These are phyloP conservation scores for Leptopterna dolabrata DNA, from an alignment of 2,888 invertebrate species.

Conservation along the genomic window DNA sequence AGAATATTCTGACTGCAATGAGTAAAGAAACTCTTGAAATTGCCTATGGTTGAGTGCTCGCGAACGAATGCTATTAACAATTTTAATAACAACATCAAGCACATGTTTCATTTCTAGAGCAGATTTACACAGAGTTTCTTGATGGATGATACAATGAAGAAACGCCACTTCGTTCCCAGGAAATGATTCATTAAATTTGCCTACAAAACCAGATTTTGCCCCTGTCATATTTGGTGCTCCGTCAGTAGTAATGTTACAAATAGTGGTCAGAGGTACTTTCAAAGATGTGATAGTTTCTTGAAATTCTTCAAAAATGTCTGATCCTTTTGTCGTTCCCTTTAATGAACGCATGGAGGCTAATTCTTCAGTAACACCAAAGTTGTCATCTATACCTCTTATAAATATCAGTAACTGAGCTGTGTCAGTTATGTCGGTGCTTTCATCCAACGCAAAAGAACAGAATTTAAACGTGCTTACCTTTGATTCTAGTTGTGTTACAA, in stretches of 20 bases:
- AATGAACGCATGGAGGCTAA: constrained; percentile 30
- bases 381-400: constrained; percentile 37
- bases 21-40: too few species aligned
- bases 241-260: too few species aligned
- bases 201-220: background rate
- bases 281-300: constrained; percentile 29
- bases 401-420: constrained; percentile 30
- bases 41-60: too few species aligned
- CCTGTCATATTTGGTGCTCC: too few species aligned
- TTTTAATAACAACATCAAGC: constrained; percentile 58
- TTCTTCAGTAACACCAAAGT: constrained; percentile 39
- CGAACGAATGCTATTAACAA: constrained; percentile 60
- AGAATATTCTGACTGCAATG: too few species aligned
- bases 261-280: constrained; percentile 32
- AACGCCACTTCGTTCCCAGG: too few species aligned
- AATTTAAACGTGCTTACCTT: constrained; percentile 7
- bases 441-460: too few species aligned
- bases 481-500: constrained; percentile 5
- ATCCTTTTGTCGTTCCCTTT: constrained; percentile 34
- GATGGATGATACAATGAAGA: constrained; percentile 62
- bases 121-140: constrained; percentile 61
- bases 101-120: constrained; percentile 61
- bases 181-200: background rate
- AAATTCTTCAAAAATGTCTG: too few species aligned
- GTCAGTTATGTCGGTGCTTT: too few species aligned